Base-by-base conservation (phyloP, 2,888 invertebrate genomes). In the Hecatera dysodea region DNA sequence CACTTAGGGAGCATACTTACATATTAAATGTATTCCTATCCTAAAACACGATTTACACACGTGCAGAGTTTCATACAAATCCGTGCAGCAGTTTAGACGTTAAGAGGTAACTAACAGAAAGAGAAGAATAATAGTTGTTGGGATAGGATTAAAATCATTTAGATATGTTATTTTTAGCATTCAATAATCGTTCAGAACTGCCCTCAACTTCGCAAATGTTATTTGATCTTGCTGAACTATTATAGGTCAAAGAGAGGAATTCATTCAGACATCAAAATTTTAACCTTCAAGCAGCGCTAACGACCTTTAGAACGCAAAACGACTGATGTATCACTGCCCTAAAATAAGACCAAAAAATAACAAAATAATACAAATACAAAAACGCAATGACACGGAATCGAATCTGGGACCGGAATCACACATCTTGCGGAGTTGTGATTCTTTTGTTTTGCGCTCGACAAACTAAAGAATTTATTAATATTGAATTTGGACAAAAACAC, bases 401-500 rank as follows among this genome's bases (percentile, higher is more conserved):
- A 81, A 83, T 78, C 72, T 27, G 17, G 48, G 53, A 87, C 91
- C 90, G 91, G 91, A 91, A 88, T 90, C 89, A 90, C 89, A 88
- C 88, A 74, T 88, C 75, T 61, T 67, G 65, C 59, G 76, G 73
- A 81, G 86, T 76, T 86, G 83, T 71, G 82, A 81, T 75, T 78
- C 84, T 83, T 83, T 87, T 81, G 80, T 86, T 88, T 85, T 81
- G 67, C 74, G 78, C 81, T 80, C 75, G 71, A 83, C 73, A 78
- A 67, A 75, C 61, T 66, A 48, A 72, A 80, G 86, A 88, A 88
- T 90, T 90, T 89, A 88, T 92, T 91, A 90, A 93, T 92, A 93
- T 93, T 91, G 87, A 89, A 90, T 90, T 89, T 87, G 70, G 64
- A 79, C 87, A 90, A 93, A 93, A 92, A 92, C 61, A 1, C 60